These are phyloP conservation scores for Subacronicta megacephala DNA, from an alignment of 2,888 invertebrate species.

Conservation along the genomic window DNA sequence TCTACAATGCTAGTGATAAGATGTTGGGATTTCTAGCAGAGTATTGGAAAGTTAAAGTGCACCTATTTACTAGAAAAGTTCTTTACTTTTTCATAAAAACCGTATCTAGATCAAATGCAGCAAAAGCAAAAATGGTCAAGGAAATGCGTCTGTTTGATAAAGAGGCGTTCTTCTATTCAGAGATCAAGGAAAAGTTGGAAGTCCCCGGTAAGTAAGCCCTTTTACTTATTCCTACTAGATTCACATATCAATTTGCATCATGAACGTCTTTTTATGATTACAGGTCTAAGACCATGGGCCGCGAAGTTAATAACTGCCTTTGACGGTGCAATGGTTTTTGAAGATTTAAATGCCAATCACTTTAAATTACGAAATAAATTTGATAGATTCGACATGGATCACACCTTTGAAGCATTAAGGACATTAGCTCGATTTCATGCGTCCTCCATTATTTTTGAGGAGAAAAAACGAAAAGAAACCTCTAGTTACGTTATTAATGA, in stretches of 20 bases:
- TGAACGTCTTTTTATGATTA: conserved; percentile 38
- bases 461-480: conserved; percentile 72
- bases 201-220: conserved; percentile 72
- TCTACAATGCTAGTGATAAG: conserved; percentile 76
- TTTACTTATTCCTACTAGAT: no score
- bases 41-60: conserved; percentile 79
- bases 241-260: neutral
- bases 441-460: conserved; percentile 86
- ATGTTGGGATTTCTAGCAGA: conserved; percentile 84
- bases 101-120: conserved; percentile 72
- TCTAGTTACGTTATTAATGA: conserved; percentile 70
- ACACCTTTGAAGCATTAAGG: conserved; percentile 81
- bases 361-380: conserved; percentile 76
- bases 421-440: conserved; percentile 87
- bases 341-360: conserved; percentile 76
- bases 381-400: conserved; percentile 79
- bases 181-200: conserved; percentile 70
- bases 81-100: conserved; percentile 79
- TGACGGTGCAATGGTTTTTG: conserved; percentile 77
- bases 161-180: conserved; percentile 75
- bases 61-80: conserved; percentile 53
- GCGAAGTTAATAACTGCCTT: conserved; percentile 69
- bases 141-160: conserved; percentile 77
- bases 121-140: conserved; percentile 79
- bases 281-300: conserved; percentile 77